Conservation (phyloP, 2,888 invertebrate genomes). For the Brachypterus glaber region DNA sequence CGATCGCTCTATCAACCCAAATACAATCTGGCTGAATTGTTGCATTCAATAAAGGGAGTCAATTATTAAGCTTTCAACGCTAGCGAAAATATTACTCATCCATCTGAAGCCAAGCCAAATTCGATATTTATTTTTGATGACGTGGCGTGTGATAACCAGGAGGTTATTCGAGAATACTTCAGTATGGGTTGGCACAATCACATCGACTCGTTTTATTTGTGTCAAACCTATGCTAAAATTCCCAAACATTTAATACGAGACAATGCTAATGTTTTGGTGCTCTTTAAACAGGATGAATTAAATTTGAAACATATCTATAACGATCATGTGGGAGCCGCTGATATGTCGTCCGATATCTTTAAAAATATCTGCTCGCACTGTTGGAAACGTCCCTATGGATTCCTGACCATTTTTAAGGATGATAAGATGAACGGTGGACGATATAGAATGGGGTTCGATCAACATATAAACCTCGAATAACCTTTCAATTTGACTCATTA, state of each 20-base stretch:
- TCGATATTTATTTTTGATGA: no score
- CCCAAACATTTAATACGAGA: conserved; percentile 14
- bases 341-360: conserved; percentile 8
- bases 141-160: no score
- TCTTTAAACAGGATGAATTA: conserved; percentile 14
- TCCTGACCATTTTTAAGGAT: conserved; percentile 2
- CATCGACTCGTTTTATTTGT: conserved; percentile 10
- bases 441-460: conserved; percentile 6
- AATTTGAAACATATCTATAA: conserved; percentile 10
- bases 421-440: neutral
- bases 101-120: no score
- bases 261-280: conserved; percentile 12
- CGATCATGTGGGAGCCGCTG: conserved; percentile 10
- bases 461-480: conserved; percentile 6
- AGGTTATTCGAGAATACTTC: no score
- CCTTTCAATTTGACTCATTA: no score
- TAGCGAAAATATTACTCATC: no score
- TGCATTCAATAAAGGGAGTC: no score
- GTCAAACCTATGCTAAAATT: conserved; percentile 7
- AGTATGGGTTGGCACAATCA: conserved; percentile 12
- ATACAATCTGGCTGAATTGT: no score
- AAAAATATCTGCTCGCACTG: conserved; percentile 4
- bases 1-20: neutral
- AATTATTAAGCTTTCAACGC: no score
- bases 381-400: conserved; percentile 6